Percentiles rank a stretch among this genome's conserved stretches.
phyloP scores from a whole-genome alignment of 2,888 invertebrate species.

The Drosophila ochracea region DNA sequence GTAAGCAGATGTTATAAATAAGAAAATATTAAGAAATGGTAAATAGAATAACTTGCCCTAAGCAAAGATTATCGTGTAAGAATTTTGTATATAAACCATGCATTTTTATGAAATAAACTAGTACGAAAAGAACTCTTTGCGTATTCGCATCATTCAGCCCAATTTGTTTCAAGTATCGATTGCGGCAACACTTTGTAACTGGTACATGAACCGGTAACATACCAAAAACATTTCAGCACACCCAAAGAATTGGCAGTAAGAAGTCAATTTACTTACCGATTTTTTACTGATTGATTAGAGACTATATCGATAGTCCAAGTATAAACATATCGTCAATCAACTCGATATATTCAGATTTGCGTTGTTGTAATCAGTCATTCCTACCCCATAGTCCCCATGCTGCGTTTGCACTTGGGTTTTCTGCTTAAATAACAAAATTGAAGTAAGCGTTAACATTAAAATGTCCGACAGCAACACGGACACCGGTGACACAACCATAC shows the following conservation, averaged over 20 bases:
- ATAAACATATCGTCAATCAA: slow-evolving; percentile 6
- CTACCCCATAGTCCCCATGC: slow-evolving; percentile 21
- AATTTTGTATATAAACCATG: background rate
- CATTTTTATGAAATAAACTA: background rate
- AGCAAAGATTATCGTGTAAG: background rate
- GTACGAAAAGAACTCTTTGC: background rate
- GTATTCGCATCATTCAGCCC: background rate
- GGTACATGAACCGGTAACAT: background rate
- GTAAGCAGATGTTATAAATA: background rate
- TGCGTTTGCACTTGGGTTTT: slow-evolving; percentile 39
- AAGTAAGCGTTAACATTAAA: slow-evolving; percentile 81
- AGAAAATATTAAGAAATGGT: too few relatives aligned
- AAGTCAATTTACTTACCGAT: too few relatives aligned
- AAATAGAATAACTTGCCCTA: background rate
- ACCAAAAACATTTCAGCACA: too few relatives aligned
- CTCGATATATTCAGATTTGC: slow-evolving; percentile 11
- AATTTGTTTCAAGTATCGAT: background rate
- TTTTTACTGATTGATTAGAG: background rate
- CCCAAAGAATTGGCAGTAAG: too few relatives aligned
- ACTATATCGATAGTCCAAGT: background rate
- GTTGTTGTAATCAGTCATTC: slow-evolving; percentile 18
- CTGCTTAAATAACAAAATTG: slow-evolving; percentile 79
- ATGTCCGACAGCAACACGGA: slow-evolving; percentile 83
- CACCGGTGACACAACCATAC: slow-evolving; percentile 82
- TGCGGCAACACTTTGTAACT: background rate